A percentile compares a stretch with the other conserved stretches of the same genome.
phyloP scores from a whole-genome alignment of 2,888 invertebrate genomes.

The Lamellibrachia satsuma region DNA sequence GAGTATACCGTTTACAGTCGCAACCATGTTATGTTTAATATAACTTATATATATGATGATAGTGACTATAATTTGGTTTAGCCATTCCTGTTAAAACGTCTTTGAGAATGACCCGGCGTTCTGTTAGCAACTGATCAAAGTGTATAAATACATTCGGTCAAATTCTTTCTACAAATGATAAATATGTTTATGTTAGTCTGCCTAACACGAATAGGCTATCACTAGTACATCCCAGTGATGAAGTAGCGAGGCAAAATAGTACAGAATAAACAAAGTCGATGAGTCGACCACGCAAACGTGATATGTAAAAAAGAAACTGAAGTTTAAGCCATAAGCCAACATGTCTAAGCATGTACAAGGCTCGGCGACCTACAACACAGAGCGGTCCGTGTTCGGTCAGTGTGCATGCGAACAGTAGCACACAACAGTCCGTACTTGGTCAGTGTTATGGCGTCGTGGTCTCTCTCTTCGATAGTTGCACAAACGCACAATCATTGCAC shows the following conservation, averaged over 20 bases:
- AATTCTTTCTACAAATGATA: neutral
- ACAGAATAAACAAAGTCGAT: neutral
- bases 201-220: neutral
- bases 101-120: neutral
- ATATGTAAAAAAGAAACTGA: neutral
- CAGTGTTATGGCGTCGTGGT: neutral
- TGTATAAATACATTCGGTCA: neutral
- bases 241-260: neutral
- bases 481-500: neutral
- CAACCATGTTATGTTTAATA: neutral
- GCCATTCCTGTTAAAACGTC: neutral
- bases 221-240: neutral
- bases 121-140: neutral
- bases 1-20: neutral
- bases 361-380: neutral
- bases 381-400: neutral
- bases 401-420: neutral
- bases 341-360: neutral
- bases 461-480: neutral
- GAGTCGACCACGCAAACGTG: neutral
- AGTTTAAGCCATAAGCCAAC: neutral
- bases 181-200: neutral
- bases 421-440: neutral
- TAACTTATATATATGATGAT: neutral
- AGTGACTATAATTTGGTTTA: neutral